phyloP scores from a whole-genome alignment of 2,888 invertebrate genomes.

The Scaeva pyrastri region DNA sequence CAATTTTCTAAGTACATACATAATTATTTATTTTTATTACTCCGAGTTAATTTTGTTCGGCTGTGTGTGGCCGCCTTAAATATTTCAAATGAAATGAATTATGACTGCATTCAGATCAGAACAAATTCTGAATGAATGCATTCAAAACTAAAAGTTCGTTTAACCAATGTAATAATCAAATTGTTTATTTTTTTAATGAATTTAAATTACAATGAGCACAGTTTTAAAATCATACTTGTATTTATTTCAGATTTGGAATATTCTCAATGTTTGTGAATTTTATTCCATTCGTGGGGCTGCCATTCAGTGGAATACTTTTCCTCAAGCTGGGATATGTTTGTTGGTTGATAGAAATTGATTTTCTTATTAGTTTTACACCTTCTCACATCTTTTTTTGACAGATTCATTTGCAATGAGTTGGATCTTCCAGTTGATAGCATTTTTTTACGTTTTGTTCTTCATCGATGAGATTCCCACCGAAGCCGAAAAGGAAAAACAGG shows the following conservation, averaged over 20 bases:
- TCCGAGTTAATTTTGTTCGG: too few species aligned
- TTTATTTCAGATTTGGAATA: constrained; percentile 80
- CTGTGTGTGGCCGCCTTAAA: too few species aligned
- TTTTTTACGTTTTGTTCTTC: constrained; percentile 82
- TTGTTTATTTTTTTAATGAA: too few species aligned
- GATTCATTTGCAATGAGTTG: constrained; percentile 82
- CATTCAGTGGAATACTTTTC: constrained; percentile 81
- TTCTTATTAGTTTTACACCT: neutral
- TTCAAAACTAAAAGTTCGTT: too few species aligned
- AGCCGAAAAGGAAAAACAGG: constrained; percentile 51
- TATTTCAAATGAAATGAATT: too few species aligned
- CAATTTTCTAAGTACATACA: too few species aligned
- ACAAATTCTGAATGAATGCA: too few species aligned
- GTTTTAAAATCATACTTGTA: too few species aligned
- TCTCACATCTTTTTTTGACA: constrained; percentile 62
- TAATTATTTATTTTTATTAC: too few species aligned
- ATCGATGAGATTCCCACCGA: constrained; percentile 80
- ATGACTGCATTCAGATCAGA: too few species aligned
- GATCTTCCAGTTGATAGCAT: constrained; percentile 81
- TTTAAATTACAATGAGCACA: too few species aligned
- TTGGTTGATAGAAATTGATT: constrained; percentile 76
- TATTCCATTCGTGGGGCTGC: constrained; percentile 81
- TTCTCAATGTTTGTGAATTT: constrained; percentile 82
- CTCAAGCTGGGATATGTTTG: constrained; percentile 81
- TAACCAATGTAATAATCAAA: too few species aligned